A percentile compares a stretch with the other conserved stretches of the same genome.
Evolutionary conservation across 1,140 invertebrate species (phyloP).

Genomic region (Neuroterus valhalla): DNA sequence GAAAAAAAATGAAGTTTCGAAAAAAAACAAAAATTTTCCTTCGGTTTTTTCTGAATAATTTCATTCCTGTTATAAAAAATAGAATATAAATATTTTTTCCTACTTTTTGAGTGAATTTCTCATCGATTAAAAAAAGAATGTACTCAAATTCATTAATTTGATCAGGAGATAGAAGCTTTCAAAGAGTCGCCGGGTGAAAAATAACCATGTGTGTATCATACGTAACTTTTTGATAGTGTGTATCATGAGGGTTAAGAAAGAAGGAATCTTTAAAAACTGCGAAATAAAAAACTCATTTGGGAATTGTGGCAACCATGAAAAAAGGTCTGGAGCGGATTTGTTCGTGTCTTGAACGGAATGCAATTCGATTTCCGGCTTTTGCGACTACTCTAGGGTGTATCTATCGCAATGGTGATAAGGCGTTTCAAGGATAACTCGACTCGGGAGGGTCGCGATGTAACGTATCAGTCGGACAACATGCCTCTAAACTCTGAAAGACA

Average conservation of each 20-base stretch:
- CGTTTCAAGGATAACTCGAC: constrained; percentile 28
- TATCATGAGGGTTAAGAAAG: neutral
- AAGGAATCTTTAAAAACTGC: neutral
- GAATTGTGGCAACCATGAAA: neutral
- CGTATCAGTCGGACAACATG: constrained; percentile 5
- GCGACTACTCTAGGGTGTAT: constrained; percentile 23
- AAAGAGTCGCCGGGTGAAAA: no score
- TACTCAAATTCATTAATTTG: no score
- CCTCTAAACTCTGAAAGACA: neutral
- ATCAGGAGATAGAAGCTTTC: no score
- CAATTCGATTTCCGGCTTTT: constrained; percentile 24
- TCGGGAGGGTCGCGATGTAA: constrained; percentile 13
- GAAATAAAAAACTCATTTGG: neutral
- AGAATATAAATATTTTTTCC: no score
- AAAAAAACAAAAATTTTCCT: no score
- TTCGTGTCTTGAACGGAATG: constrained; percentile 25
- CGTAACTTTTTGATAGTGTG: no score
- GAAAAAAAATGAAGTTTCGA: no score
- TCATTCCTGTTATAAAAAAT: no score
- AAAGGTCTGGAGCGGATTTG: constrained; percentile 4
- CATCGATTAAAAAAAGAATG: no score
- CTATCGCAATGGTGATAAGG: constrained; percentile 23
- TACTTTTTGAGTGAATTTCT: no score
- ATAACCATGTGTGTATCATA: no score
- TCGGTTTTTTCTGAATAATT: no score